Evolutionary conservation across 2,888 invertebrate genomes (phyloP), one percentile per base, ranked within the genome.

Genomic region (Ornithoptera priamus): DNA sequence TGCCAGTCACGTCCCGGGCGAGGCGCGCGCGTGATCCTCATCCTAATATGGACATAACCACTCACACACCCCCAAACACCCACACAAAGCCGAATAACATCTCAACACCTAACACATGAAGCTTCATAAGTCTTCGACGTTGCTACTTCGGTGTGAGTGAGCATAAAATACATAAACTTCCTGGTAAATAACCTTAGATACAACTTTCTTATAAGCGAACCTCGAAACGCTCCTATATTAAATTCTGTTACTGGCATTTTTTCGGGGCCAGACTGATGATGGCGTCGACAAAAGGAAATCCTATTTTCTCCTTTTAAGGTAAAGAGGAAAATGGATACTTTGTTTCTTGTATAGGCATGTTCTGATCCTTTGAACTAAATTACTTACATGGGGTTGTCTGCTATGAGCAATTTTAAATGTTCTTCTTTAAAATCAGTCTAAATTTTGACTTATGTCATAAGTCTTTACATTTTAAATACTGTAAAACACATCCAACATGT

Each of bases 1-100:
- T 93, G 92, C 92, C 84, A 84, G 92, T 93, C 93, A 93, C 93
- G 93, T 92, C 82, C 79, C 86, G 85, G 88, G 88, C 87, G 84
- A 88, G 88, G 89, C 90, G 86, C 88, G 90, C 88, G 89, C 92
- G 92, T 91, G 90, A 87, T 87, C 82, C 82, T 83, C 91, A 90
- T 92, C 84, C 91, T 90, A 90, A 93, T 91, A 87, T 85, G 85
- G 84, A 85, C 83, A 85, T 84, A 84, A 85, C 81, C 83, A 82
- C 85, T 85, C 88, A 82, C 90, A 89, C 87, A 87, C 85, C 84
- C 82, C 81, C 83, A 80, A 80, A 76, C 75, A 80, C 77, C 78
- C 85, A 80, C 86, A 85, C 85, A 86, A 82, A 77, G 71, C 67
- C 72, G 74, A 78, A 81, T 77, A 81, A 77, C 80, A 79, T 83